phyloP scores from a whole-genome alignment of 2,113 vertebrate genomes.

The Trematocara marginatum region DNA sequence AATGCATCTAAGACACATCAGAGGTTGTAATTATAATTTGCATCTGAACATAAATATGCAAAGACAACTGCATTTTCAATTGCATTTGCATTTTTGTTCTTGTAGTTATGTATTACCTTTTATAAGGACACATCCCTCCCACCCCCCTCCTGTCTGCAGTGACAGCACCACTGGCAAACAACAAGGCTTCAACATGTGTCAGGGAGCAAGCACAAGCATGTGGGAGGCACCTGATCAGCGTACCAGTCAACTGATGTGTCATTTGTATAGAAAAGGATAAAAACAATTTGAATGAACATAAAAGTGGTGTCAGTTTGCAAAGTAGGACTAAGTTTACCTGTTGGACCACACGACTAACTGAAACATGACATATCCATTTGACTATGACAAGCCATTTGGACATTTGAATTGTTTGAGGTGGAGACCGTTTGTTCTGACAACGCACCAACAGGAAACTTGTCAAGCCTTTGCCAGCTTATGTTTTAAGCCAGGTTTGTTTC shows the following conservation, averaged over 20 bases:
- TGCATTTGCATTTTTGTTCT: neutral
- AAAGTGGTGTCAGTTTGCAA: constrained; percentile 40
- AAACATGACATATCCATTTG: constrained; percentile 22
- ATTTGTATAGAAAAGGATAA: constrained; percentile 26
- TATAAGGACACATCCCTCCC: neutral
- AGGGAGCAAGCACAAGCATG: constrained; percentile 63
- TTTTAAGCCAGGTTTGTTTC: constrained; percentile 34
- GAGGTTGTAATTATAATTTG: neutral
- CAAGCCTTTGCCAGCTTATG: constrained; percentile 35
- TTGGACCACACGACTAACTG: constrained; percentile 16
- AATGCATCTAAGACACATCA: neutral
- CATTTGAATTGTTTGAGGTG: constrained; percentile 40
- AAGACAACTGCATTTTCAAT: neutral
- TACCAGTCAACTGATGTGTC: constrained; percentile 54
- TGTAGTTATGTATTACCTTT: neutral
- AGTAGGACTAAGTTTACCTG: constrained; percentile 28
- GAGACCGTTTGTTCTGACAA: constrained; percentile 47
- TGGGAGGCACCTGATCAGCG: constrained; percentile 42
- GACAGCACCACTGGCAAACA: constrained; percentile 52
- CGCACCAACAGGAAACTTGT: constrained; percentile 11
- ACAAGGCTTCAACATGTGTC: constrained; percentile 22
- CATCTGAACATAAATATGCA: neutral
- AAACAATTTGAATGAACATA: constrained; percentile 42
- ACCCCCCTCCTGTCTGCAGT: neutral
- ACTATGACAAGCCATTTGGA: constrained; percentile 30